phyloP scores from a whole-genome alignment of 2,888 invertebrate species.

The Drosophila rellima region DNA sequence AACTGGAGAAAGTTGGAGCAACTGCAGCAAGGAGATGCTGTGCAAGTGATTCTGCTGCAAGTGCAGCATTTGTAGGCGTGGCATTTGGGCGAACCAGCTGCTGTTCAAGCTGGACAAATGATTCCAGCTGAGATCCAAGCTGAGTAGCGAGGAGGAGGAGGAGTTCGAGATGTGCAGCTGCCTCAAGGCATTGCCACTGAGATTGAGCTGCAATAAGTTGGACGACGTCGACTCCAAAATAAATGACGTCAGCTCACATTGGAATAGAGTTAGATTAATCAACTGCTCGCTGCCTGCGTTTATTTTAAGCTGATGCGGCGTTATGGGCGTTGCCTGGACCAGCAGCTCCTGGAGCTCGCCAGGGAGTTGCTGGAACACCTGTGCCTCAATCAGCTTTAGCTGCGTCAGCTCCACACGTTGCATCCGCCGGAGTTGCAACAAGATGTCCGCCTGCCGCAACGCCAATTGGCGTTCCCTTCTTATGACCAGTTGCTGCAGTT shows the following conservation, averaged over 20 bases:
- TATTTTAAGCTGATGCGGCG: slow-evolving; percentile 44
- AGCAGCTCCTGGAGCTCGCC: slow-evolving; percentile 59
- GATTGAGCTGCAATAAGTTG: slow-evolving; percentile 66
- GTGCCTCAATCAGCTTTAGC: slow-evolving; percentile 57
- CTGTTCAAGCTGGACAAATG: slow-evolving; percentile 61
- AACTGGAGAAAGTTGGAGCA: slow-evolving; percentile 48
- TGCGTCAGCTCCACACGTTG: slow-evolving; percentile 51
- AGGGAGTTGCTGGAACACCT: slow-evolving; percentile 68
- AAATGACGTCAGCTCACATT: slow-evolving; percentile 69
- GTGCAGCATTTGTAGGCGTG: slow-evolving; percentile 58
- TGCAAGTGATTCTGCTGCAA: slow-evolving; percentile 71
- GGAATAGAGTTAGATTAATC: slow-evolving; percentile 63
- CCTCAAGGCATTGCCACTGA: slow-evolving; percentile 76
- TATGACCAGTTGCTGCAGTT: slow-evolving; percentile 57
- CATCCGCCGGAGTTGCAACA: slow-evolving; percentile 28
- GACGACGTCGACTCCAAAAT: slow-evolving; percentile 37
- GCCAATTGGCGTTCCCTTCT: slow-evolving; percentile 61
- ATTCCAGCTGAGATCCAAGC: slow-evolving; percentile 82
- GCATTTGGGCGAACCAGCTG: slow-evolving; percentile 67
- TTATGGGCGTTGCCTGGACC: slow-evolving; percentile 63
- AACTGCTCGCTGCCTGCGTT: slow-evolving; percentile 44
- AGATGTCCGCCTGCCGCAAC: slow-evolving; percentile 46
- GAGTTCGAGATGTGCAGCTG: slow-evolving; percentile 32
- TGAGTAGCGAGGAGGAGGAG: slow-evolving; percentile 40
- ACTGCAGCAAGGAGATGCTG: slow-evolving; percentile 52